Base-by-base conservation (phyloP, 1,140 invertebrate genomes). In the Drosophila tropicalis region DNA sequence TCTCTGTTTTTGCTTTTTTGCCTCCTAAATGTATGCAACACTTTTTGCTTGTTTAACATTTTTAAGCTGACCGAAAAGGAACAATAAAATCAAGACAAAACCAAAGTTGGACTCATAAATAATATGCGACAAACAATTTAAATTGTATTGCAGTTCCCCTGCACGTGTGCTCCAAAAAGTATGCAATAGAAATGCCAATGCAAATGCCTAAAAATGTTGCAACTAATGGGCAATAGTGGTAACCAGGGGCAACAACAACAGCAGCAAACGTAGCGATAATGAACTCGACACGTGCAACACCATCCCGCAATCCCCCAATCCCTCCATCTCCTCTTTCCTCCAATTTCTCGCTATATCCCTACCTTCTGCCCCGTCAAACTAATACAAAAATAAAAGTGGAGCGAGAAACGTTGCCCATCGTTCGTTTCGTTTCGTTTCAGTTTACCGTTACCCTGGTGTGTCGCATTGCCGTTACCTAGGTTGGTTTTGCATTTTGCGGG, bases 61-160 rank as follows among this genome's bases (percentile, higher is more conserved):
- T 86, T 76, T 75, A 86, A 85, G 75, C 75, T 71, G 51, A 60
- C 15, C 62, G n/a, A 36, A 36, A 58, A 22, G 58, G 5, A n/a
- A 29, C 12, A 19, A 13, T 51, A 51, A 51, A 51, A 51, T 51
- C 44, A 51, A 51, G 29, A 32, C 40, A 41, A 7, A 32, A 29
- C 54, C 54, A 56, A 56, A 51, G 22, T 25, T 54, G 54, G 55
- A 58, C 61, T 62, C 69, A 83, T 86, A 86, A 86, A 86, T 87
- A 86, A 87, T 86, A 79, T 79, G 83, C 79, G 83, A 86, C 83
- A 87, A 87, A 87, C 79, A 76, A 86, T 86, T 82, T 86, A 86
- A 86, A 86, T 86, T 79, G 76, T 79, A 76, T 82, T 87, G 44
- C 44, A 51, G 7, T 51, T 51, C 17, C 44, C 44, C 15, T 19